Evolutionary conservation across 1,140 invertebrate species (phyloP).

Genomic region (Ditylenchus dipsaci): DNA sequence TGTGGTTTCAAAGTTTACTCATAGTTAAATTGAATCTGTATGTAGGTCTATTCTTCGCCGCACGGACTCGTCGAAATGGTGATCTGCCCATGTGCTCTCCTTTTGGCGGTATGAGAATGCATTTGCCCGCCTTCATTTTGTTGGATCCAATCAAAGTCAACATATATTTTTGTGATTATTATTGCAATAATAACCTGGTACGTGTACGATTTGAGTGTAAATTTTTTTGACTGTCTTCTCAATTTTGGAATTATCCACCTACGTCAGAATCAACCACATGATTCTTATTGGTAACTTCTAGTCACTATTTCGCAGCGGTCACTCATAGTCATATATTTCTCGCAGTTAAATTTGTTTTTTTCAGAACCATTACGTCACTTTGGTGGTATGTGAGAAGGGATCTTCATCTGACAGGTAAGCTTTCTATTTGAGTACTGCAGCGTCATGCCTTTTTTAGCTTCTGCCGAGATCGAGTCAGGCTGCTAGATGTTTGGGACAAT

Average conservation of each 20-base stretch:
- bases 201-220: too few relatives aligned
- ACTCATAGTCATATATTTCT: too few relatives aligned
- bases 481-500: constrained; percentile 31
- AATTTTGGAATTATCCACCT: too few relatives aligned
- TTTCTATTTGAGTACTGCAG: not conserved
- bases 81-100: constrained; percentile 27
- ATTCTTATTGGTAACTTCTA: too few relatives aligned
- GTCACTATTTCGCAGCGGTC: too few relatives aligned
- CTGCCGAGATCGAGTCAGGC: constrained; percentile 25
- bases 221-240: too few relatives aligned
- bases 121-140: constrained; percentile 14
- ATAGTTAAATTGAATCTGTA: not conserved
- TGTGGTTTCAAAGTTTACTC: constrained; percentile 22
- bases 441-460: constrained; percentile 29
- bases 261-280: too few relatives aligned
- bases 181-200: constrained; percentile 32
- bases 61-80: constrained; percentile 27
- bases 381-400: constrained; percentile 35
- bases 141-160: constrained; percentile 19
- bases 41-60: constrained; percentile 31
- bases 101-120: constrained; percentile 44
- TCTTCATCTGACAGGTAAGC: constrained; percentile 22
- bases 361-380: constrained; percentile 39
- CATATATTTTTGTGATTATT: constrained; percentile 45
- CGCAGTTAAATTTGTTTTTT: too few relatives aligned